Percentiles rank a stretch among this genome's conserved stretches.
phyloP scores from a whole-genome alignment of 2,888 invertebrate genomes.

The Drymonia ruficornis region DNA sequence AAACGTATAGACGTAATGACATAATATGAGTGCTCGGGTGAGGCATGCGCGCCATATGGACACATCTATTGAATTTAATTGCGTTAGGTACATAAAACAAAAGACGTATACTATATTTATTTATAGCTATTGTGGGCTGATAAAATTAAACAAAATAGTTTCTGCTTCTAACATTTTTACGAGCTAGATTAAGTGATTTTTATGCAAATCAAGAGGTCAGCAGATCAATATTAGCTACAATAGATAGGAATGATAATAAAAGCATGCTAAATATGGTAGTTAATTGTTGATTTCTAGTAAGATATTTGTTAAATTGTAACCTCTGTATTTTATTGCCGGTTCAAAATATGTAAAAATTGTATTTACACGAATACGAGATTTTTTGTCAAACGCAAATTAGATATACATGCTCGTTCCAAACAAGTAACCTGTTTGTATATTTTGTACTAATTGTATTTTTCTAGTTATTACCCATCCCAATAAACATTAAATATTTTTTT shows the following conservation, averaged over 20 bases:
- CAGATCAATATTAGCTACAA: slow-evolving; percentile 22
- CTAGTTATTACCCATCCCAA: no score
- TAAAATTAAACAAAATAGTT: slow-evolving; percentile 35
- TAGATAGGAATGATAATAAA: slow-evolving; percentile 31
- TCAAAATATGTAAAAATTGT: background rate
- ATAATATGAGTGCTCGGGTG: no score
- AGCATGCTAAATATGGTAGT: slow-evolving; percentile 22
- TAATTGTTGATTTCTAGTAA: slow-evolving; percentile 12
- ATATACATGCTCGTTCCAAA: no score
- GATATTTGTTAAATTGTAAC: background rate
- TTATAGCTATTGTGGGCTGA: slow-evolving; percentile 22
- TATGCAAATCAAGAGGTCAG: slow-evolving; percentile 25
- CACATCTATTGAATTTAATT: background rate
- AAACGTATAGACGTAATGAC: no score
- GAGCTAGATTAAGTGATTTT: slow-evolving; percentile 22
- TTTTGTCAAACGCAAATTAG: no score
- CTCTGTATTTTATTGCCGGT: background rate
- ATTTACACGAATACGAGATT: no score
- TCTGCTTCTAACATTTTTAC: slow-evolving; percentile 37
- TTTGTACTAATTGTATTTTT: no score
- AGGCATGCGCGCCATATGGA: no score
- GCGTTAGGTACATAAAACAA: background rate
- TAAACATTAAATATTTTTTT: no score
- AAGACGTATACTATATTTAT: slow-evolving; percentile 15
- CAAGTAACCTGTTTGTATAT: no score